Evolutionary conservation across 2,888 invertebrate genomes (phyloP), one percentile per base, ranked within the genome.

Genomic region (Andrena bucephala): DNA sequence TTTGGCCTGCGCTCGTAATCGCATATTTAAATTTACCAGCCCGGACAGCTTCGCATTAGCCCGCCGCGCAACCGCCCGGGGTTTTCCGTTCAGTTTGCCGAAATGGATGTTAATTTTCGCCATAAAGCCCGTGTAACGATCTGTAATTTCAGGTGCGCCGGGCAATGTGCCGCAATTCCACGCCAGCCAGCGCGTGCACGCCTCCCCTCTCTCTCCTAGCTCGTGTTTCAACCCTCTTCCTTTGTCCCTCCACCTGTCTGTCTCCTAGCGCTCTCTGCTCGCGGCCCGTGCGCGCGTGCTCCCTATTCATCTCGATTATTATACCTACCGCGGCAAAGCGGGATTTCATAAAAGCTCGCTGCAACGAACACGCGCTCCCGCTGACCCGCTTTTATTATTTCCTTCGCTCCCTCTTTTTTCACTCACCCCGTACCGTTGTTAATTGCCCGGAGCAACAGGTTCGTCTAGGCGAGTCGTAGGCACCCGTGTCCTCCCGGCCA

Each of bases 381-480:
- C 63, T 74, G 83, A 48, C 77, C 72, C 62, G 74, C 74, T 78
- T 78, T 73, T 78, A 71, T 79, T 83, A 79, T 84, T 79, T 79
- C 66, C 67, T 66, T 67, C 72, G 54, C 66, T 65, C 36, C 57
- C 77, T 68, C 60, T 29, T 52, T 77, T 57, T 60, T 60, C 48
- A n/a, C 66, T 16, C 42, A 5, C 29, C 63, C 50, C 73, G 73
- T 71, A 70, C 77, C 76, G 79, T 80, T 85, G 88, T 81, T 87
- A 87, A 87, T 87, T 86, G 86, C 79, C 79, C 54, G 67, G 86
- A 87, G 87, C 87, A 87, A 87, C 87, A 87, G 87, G 87, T 87
- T 86, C 75, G 68, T 83, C 85, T 85, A 76, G 78, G 79, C 76
- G 69, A 69, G 65, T 60, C 81, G 31, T 69, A 31, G 59, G 54